Evolutionary conservation across 2,888 invertebrate genomes (phyloP).

Genomic region (Pomacea canaliculata): DNA sequence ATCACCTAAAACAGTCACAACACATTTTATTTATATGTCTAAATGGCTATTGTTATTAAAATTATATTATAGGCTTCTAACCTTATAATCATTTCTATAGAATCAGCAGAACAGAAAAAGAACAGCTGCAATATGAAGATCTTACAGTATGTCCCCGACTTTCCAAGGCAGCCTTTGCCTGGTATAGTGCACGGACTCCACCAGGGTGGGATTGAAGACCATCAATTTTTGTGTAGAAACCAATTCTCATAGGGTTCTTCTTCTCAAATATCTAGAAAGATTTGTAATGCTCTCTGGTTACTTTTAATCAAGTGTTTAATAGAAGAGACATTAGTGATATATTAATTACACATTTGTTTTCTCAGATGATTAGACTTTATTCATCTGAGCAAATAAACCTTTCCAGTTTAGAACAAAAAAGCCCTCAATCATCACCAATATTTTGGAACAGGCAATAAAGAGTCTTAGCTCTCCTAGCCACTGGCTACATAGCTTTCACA

Average conservation of each 20-base stretch:
- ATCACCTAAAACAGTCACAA: conserved; percentile 13
- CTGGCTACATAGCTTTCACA: too few species aligned
- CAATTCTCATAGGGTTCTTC: conserved; percentile 19
- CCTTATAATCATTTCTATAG: too few species aligned
- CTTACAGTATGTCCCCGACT: conserved; percentile 25
- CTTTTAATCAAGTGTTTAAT: background rate
- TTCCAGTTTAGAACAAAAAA: too few species aligned
- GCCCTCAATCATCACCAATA: too few species aligned
- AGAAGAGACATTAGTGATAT: background rate
- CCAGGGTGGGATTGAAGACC: conserved; percentile 14
- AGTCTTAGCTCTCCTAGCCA: too few species aligned
- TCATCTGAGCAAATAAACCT: too few species aligned
- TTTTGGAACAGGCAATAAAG: too few species aligned
- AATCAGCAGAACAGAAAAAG: too few species aligned
- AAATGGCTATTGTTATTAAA: too few species aligned
- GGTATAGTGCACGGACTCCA: conserved; percentile 19
- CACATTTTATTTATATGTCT: background rate
- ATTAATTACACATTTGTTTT: too few species aligned
- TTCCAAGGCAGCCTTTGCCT: conserved; percentile 23
- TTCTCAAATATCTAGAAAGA: conserved; percentile 23
- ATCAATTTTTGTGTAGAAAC: conserved; percentile 18
- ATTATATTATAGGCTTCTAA: background rate
- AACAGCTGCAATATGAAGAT: too few species aligned
- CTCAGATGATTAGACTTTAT: too few species aligned
- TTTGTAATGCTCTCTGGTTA: conserved; percentile 4